phyloP scores from a whole-genome alignment of 2,113 vertebrate species.

The Manacus vitellinus region DNA sequence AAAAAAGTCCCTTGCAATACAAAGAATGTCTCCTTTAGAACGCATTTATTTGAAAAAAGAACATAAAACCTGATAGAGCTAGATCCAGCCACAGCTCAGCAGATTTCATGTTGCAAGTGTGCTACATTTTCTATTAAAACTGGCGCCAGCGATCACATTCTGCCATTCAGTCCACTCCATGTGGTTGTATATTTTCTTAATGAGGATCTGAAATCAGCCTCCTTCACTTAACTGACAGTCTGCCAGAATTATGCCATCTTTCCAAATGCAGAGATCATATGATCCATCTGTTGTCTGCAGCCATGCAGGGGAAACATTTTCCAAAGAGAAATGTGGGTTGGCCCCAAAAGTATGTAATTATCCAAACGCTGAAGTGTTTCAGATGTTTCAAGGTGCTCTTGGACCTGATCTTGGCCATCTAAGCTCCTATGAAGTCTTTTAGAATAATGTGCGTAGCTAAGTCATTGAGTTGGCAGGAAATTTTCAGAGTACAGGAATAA shows the following conservation, averaged over 20 bases:
- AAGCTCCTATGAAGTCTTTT: conserved; percentile 24
- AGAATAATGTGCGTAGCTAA: conserved; percentile 20
- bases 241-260: conserved; percentile 70
- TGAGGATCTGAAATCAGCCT: conserved; percentile 57
- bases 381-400: conserved; percentile 66
- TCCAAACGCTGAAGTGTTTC: conserved; percentile 61
- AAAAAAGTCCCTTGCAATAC: neutral
- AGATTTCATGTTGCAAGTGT: conserved; percentile 41
- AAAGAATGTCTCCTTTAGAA: neutral
- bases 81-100: conserved; percentile 16
- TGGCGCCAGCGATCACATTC: conserved; percentile 44
- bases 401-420: conserved; percentile 33
- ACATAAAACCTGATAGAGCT: neutral
- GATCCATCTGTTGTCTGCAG: conserved; percentile 68
- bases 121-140: conserved; percentile 34
- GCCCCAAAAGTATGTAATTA: conserved; percentile 47
- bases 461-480: conserved; percentile 4
- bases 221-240: conserved; percentile 44
- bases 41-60: conserved; percentile 16
- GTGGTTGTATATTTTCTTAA: conserved; percentile 58
- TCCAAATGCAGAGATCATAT: conserved; percentile 56
- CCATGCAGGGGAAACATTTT: conserved; percentile 11
- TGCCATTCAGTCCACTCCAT: conserved; percentile 9
- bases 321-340: conserved; percentile 59
- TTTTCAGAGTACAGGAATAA: neutral